Evolutionary conservation across 2,797 vertebrate species (phyloP).

Genomic region (Brotula barbata): DNA sequence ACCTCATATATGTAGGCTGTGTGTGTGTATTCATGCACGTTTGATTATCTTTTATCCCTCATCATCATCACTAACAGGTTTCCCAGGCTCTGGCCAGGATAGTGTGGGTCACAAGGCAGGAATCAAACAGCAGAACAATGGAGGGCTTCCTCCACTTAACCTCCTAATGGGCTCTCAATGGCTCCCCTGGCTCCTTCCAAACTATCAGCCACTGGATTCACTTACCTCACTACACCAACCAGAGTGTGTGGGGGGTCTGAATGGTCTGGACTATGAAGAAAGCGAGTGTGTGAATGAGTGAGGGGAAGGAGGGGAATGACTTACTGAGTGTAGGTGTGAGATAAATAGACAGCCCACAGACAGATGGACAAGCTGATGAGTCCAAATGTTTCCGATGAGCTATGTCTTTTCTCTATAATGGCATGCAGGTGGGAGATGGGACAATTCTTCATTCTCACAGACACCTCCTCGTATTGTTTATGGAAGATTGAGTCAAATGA

Average conservation of each 20-base stretch:
- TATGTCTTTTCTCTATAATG: slow-evolving; percentile 50
- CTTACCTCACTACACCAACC: slow-evolving; percentile 69
- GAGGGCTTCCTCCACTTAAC: slow-evolving; percentile 81
- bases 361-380: slow-evolving; percentile 42
- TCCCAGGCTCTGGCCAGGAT: slow-evolving; percentile 75
- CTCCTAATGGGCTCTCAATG: slow-evolving; percentile 83
- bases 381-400: slow-evolving; percentile 67
- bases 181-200: slow-evolving; percentile 77
- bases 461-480: slow-evolving; percentile 32
- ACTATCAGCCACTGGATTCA: slow-evolving; percentile 78
- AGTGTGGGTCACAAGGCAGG: slow-evolving; percentile 74
- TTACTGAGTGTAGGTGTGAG: slow-evolving; percentile 48
- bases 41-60: slow-evolving; percentile 63
- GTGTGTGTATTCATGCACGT: slow-evolving; percentile 30
- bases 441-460: slow-evolving; percentile 53
- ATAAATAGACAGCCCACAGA: slow-evolving; percentile 51
- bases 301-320: slow-evolving; percentile 4
- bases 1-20: slow-evolving; percentile 25
- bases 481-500: too few relatives aligned
- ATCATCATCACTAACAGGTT: slow-evolving; percentile 78
- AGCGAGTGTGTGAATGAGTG: slow-evolving; percentile 18
- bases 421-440: slow-evolving; percentile 38
- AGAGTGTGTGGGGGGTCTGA: slow-evolving; percentile 69
- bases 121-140: slow-evolving; percentile 80
- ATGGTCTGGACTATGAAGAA: slow-evolving; percentile 49